Base-by-base conservation (phyloP, 2,113 vertebrate genomes). In the Charina bottae region DNA sequence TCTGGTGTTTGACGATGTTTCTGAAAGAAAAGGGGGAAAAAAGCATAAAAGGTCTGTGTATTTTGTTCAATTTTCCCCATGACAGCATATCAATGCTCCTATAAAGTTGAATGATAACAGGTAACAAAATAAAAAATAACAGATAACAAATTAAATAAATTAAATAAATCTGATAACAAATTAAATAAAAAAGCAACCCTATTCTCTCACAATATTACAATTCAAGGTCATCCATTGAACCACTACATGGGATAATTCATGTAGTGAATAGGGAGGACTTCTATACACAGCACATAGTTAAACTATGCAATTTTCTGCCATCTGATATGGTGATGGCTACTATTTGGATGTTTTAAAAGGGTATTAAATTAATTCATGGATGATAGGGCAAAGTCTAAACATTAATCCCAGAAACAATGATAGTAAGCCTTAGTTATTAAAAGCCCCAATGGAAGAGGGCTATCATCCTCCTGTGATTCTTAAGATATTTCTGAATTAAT, bases 1-100 rank as follows among this genome's bases (percentile, higher is more conserved):
- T 99, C 98, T 2, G 99, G 99, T 62, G 98, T 98, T 95, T 98
- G 98, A 55, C 98, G 92, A 94, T 99, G 99, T 91, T 99, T 99
- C 99, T 99, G 96, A 87, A 96, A 93, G 93, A 58, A 1, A 28
- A 19, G 56, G 83, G 21, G 83, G 23, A 92, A 83, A 42, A 0
- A 91, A 72, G 21, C 72, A 42, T 21, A 78, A 78, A 42, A 21
- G 17, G 17, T 21, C 33, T 37, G 33, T 12, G 0, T 8, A 87
- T 87, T 94, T 90, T 37, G 26, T 8, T 37, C 10, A 72, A 11
- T 78, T 19, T 55, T 24, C 33, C 28, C 37, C n/a, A 28, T 64
- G 2, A 37, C 26, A 83, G 21, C 53, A 6, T 87, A 21, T 9
- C 8, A 33, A 33, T 87, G 85, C 54, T 21, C n/a, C 28, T 56